Base-by-base conservation (phyloP, 2,888 invertebrate genomes). In the Diploptera punctata region DNA sequence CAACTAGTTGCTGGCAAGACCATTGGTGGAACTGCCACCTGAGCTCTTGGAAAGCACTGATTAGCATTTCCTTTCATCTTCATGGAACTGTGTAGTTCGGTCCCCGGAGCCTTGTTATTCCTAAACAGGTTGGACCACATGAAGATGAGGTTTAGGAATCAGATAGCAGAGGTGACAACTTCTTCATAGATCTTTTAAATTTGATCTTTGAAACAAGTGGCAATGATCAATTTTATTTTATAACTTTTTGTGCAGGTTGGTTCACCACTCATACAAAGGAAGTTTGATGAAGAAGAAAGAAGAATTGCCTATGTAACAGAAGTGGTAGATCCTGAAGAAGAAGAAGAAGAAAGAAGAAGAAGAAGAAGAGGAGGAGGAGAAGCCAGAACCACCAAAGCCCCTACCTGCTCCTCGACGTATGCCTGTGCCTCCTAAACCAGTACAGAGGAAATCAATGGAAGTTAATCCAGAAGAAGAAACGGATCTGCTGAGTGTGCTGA, bases 201-300 rank as follows among this genome's bases (percentile, higher is more conserved):
- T n/a, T n/a, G n/a, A n/a, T n/a, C n/a, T n/a, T n/a, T n/a, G n/a
- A n/a, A n/a, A n/a, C n/a, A n/a, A n/a, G n/a, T n/a, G n/a, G n/a
- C n/a, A n/a, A n/a, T n/a, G n/a, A n/a, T n/a, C n/a, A n/a, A n/a
- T n/a, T n/a, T n/a, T 10, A 33, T 2, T 38, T 29, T 19, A 19
- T 33, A 10, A 33, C 33, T 33, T 33, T 10, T 33, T 21, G 7
- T 67, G 21, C n/a, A 68, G 54, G 70, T 70, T 2, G 90, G 91
- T 65, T 91, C 91, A 54, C 89, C 92, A 60, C 86, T 91, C 76
- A 88, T 92, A 78, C 91, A 92, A 83, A 86, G 92, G 75, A 90
- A 91, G 80, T 89, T 90, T 81, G 77, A 73, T 10, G 74, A 74
- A 18, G 38, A 61, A 9, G 38, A 29, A 18, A 49, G 16, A n/a